Evolutionary conservation across 2,888 invertebrate species (phyloP), one percentile per base, ranked within the genome.

Genomic region (Lepidochrysops patricia): DNA sequence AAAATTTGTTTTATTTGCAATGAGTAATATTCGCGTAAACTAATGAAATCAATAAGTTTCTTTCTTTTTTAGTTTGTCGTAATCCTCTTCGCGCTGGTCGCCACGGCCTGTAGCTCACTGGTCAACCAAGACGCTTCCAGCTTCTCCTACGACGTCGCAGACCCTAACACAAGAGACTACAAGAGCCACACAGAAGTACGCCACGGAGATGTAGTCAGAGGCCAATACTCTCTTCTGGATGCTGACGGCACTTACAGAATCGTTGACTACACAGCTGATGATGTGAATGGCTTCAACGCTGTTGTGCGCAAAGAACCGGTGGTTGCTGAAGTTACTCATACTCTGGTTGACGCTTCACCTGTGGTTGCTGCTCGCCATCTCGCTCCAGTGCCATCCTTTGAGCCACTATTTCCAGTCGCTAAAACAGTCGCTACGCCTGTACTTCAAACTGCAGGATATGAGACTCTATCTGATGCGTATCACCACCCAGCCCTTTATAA

Each of bases 261-360:
- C 48, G 86, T 86, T 0, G 82, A 86, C 68, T 86, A 85, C 71
- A 77, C 77, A 56, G 80, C 84, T 62, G 82, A 85, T 63, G 73
- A 79, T 84, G 13, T 63, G 70, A 82, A 84, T 65, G 91, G 91
- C 60, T 91, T 91, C 72, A 84, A 83, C 70, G 84, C 86, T 37
- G 78, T 84, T 29, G 86, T 86, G 2, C 77, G 76, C 64, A 79
- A 77, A 65, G 80, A 79, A 63, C 64, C 68, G 6, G 57, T 63
- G 15, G 61, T 64, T 35, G 64, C 64, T n/a, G 29, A n/a, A n/a
- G 63, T 74, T 35, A 63, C 73, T 2, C 71, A 77, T 2, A 72
- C 73, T 23, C 68, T 72, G 12, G 65, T 66, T 49, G 58, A 64
- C 9, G 62, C 66, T 25, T 66, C 68, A 15, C 66, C 64, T 15